These are phyloP conservation scores for Mormyrus iriodes DNA, from an alignment of 2,113 vertebrate species.

Conservation along the genomic window DNA sequence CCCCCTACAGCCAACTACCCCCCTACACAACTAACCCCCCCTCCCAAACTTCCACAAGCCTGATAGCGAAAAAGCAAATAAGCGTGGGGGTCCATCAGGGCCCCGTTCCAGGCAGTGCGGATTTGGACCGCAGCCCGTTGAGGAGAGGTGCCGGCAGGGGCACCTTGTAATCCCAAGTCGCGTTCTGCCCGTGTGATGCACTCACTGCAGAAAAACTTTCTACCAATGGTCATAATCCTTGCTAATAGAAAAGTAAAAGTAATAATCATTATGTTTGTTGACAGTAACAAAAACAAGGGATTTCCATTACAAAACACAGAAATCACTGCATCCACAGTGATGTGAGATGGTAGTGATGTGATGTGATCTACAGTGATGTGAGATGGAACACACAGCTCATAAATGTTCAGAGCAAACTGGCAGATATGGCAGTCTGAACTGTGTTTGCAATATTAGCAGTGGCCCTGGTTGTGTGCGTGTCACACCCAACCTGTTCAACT, in stretches of 20 bases:
- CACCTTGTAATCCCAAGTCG: constrained; percentile 6
- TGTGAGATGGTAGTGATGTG: not conserved
- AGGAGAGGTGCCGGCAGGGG: constrained; percentile 17
- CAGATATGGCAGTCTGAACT: not conserved
- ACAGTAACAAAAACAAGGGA: not conserved
- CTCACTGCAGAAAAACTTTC: not conserved
- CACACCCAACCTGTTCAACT: not conserved
- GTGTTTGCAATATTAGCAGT: not conserved
- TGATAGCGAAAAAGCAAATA: not conserved
- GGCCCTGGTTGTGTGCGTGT: not conserved
- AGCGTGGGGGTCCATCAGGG: not conserved
- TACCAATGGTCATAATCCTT: too few relatives aligned
- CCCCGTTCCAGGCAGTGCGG: not conserved
- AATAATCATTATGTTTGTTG: not conserved
- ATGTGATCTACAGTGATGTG: not conserved
- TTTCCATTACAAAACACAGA: constrained; percentile 1
- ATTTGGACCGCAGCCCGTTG: constrained; percentile 8
- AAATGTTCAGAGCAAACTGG: not conserved
- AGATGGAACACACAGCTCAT: not conserved
- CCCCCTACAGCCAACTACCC: not conserved
- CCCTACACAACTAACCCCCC: not conserved
- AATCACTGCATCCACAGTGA: constrained; percentile 6
- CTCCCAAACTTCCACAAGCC: not conserved
- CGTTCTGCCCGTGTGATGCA: constrained; percentile 25
- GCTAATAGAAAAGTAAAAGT: not conserved